Base-by-base conservation (phyloP, 2,113 vertebrate species). In the Scomber japonicus region DNA sequence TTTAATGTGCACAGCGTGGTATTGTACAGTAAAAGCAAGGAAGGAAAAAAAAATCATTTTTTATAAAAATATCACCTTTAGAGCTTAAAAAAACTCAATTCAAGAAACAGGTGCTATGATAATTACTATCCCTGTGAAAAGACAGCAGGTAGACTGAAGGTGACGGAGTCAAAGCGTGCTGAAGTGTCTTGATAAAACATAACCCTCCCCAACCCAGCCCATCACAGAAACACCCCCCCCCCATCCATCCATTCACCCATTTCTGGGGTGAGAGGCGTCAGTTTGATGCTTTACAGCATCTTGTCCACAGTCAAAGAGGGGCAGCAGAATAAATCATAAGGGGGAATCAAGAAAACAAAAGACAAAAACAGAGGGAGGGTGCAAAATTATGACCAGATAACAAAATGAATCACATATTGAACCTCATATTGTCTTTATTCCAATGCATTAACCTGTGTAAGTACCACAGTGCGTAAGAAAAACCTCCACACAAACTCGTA, bases 1-100 rank as follows among this genome's bases (percentile, higher is more conserved):
- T 90, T 96, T 95, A 94, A 93, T 96, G 94, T 96, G 94, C 92
- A 94, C 91, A 88, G 94, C 93, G 83, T 95, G 92, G 92, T 90
- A 91, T 89, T 86, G 65, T 92, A 95, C 93, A 94, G 75, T 94
- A 85, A 92, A 94, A 94, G 91, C 92, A 92, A 91, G 67, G 46
- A 88, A 90, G 81, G 68, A 70, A 81, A 88, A 49, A 57, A 75
- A 78, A 91, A 54, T 62, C 68, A 67, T 82, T 84, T 88, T 63
- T 88, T 88, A 91, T 77, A 87, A 94, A 91, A 92, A 92, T 85
- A 86, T 82, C 81, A 85, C 90, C 85, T 91, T 90, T 85, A 67
- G 76, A 91, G 77, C 54, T 77, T 71, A 83, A 74, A 83, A 82
- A 81, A 68, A 80, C 66, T 75, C 74, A 82, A 68, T 78, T 84